phyloP scores from a whole-genome alignment of 1,140 invertebrate species.

The Colletes latitarsis region DNA sequence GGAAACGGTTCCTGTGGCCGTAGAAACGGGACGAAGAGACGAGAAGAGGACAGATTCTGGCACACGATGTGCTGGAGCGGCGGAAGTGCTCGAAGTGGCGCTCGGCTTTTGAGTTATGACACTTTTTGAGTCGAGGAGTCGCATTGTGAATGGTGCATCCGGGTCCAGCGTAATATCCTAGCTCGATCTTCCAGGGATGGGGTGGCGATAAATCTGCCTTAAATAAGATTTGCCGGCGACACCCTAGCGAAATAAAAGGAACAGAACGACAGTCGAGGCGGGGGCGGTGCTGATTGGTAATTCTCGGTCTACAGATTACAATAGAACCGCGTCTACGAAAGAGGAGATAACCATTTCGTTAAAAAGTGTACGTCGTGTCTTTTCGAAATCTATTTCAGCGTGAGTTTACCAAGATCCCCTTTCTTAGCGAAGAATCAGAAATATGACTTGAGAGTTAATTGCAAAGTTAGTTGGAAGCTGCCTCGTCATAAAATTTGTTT shows the following conservation, averaged over 20 bases:
- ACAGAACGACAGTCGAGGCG: background rate
- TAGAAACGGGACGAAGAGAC: background rate
- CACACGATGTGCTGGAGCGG: conserved; percentile 71
- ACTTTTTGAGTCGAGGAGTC: conserved; percentile 76
- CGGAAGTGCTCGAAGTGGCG: conserved; percentile 73
- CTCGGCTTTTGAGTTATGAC: conserved; percentile 77
- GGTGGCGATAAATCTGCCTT: conserved; percentile 73
- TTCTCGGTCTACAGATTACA: background rate
- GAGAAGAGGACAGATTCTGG: conserved; percentile 66
- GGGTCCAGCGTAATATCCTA: conserved; percentile 74
- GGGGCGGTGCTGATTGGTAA: background rate
- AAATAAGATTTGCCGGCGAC: conserved; percentile 77
- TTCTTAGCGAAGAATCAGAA: too few relatives aligned
- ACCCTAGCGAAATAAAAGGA: conserved; percentile 71
- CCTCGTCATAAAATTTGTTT: background rate
- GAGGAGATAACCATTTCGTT: too few relatives aligned
- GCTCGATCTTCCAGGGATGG: conserved; percentile 68
- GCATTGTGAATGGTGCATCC: conserved; percentile 75
- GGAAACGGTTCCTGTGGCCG: conserved; percentile 1
- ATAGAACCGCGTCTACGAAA: too few relatives aligned
- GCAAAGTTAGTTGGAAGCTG: background rate
- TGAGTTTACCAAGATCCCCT: too few relatives aligned
- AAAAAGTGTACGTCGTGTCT: too few relatives aligned
- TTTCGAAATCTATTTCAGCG: too few relatives aligned
- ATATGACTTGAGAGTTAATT: background rate